Conservation (phyloP, 2,888 invertebrate species). For the Meliscaeva auricollis region DNA sequence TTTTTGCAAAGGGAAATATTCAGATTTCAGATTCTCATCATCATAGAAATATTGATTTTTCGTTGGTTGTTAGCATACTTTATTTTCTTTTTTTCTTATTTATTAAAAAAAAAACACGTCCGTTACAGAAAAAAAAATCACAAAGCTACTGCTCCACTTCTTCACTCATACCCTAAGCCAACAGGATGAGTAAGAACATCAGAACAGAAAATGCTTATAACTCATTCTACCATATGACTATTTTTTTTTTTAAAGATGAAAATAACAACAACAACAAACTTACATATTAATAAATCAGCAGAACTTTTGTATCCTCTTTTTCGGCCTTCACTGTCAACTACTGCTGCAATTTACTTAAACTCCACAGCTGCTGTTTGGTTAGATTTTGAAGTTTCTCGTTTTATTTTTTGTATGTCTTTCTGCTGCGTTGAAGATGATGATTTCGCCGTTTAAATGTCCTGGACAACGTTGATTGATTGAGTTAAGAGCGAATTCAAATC, state of each 20-base stretch:
- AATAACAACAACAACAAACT: constrained; percentile 44
- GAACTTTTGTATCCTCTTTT: constrained; percentile 43
- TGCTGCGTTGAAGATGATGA: constrained; percentile 35
- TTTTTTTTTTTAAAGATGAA: not conserved
- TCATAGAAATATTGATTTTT: constrained; percentile 75
- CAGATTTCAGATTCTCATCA: constrained; percentile 62
- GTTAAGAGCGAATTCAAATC: not conserved
- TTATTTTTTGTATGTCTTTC: not conserved
- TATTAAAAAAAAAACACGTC: not conserved
- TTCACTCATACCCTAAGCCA: constrained; percentile 19
- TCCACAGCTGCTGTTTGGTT: constrained; percentile 55
- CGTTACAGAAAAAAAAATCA: not conserved
- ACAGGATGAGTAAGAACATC: not conserved
- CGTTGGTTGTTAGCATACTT: constrained; percentile 70
- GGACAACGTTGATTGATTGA: not conserved
- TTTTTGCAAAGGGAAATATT: constrained; percentile 39
- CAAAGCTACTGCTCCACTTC: constrained; percentile 53
- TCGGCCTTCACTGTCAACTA: constrained; percentile 58
- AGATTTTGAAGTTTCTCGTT: constrained; percentile 22
- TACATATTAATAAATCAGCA: constrained; percentile 61
- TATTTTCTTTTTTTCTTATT: constrained; percentile 40
- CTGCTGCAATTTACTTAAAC: constrained; percentile 58
- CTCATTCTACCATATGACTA: constrained; percentile 1
- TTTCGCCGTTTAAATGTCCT: constrained; percentile 20
- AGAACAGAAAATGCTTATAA: not conserved